phyloP scores from a whole-genome alignment of 1,140 invertebrate genomes.

The Drosophila ogumai region DNA sequence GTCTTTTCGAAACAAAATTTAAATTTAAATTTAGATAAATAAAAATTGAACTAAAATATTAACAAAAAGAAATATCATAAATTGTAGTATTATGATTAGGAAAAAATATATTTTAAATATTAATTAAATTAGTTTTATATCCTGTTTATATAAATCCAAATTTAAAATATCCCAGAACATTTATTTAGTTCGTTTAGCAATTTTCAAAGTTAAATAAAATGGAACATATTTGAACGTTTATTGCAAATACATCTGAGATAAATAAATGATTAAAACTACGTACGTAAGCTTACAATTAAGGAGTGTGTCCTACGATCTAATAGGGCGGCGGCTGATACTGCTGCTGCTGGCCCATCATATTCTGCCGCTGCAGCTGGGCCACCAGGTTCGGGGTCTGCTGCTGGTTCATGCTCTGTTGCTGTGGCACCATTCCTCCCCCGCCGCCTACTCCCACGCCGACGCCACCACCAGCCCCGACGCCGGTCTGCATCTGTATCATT shows the following conservation, averaged over 20 bases:
- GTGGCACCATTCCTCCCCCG: slow-evolving; percentile 62
- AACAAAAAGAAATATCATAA: too few species aligned
- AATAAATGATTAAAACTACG: slow-evolving; percentile 57
- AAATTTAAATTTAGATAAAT: too few species aligned
- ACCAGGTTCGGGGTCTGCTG: slow-evolving; percentile 87
- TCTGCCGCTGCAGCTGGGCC: slow-evolving; percentile 87
- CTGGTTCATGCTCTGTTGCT: slow-evolving; percentile 86
- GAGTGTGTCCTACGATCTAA: slow-evolving; percentile 41
- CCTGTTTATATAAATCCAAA: too few species aligned
- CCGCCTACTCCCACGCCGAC: slow-evolving; percentile 59
- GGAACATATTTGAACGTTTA: slow-evolving; percentile 45
- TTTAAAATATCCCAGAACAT: too few species aligned
- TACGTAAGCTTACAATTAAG: slow-evolving; percentile 46
- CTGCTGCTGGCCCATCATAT: slow-evolving; percentile 84
- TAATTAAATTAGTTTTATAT: too few species aligned
- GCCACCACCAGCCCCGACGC: slow-evolving; percentile 56
- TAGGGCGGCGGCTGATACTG: slow-evolving; percentile 75
- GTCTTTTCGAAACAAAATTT: too few species aligned
- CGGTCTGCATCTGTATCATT: slow-evolving; percentile 76
- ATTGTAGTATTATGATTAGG: too few species aligned
- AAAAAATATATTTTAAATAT: too few species aligned
- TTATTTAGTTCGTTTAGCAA: too few species aligned
- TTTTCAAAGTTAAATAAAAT: slow-evolving; percentile 3
- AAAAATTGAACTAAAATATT: too few species aligned
- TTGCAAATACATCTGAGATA: slow-evolving; percentile 66